These are phyloP conservation scores for Ischnus inquisitorius DNA, from an alignment of 2,888 invertebrate species.

Conservation along the genomic window DNA sequence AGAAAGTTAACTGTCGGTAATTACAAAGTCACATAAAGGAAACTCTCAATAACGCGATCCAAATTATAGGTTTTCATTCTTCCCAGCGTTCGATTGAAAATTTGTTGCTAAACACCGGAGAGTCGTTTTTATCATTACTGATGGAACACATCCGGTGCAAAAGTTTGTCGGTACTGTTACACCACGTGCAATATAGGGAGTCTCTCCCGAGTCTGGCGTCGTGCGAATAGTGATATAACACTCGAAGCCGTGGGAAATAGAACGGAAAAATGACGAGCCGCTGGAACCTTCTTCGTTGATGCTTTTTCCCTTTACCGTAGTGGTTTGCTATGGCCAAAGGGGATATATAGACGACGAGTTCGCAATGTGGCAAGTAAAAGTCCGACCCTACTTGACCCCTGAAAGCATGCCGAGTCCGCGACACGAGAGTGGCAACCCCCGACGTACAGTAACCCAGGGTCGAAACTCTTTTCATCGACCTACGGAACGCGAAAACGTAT, in stretches of 20 bases:
- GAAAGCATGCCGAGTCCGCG: conserved; percentile 48
- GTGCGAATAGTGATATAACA: conserved; percentile 4
- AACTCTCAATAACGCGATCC: background rate
- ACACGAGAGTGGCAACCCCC: conserved; percentile 46
- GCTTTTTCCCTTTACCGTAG: conserved; percentile 57
- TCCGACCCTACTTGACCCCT: conserved; percentile 65
- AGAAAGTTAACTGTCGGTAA: too few relatives aligned
- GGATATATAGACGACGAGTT: conserved; percentile 31
- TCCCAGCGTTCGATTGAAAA: conserved; percentile 33
- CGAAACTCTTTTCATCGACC: conserved; percentile 63
- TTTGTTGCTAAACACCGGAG: conserved; percentile 36
- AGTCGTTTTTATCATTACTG: conserved; percentile 27
- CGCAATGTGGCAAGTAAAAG: conserved; percentile 65
- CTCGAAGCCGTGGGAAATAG: conserved; percentile 50
- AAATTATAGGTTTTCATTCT: conserved; percentile 41
- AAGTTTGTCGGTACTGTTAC: conserved; percentile 6
- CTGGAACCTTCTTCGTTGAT: conserved; percentile 34
- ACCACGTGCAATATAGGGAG: background rate
- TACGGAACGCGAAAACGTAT: conserved; percentile 28
- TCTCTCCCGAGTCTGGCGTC: conserved; percentile 15
- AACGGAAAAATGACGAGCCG: conserved; percentile 45
- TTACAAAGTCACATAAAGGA: background rate
- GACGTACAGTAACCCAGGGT: conserved; percentile 53
- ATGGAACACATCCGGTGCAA: conserved; percentile 49
- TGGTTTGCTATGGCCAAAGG: conserved; percentile 24